Percentiles rank a stretch among this genome's conserved stretches.
Evolutionary conservation across 2,888 invertebrate species (phyloP).

Genomic region (Andrena marginata): DNA sequence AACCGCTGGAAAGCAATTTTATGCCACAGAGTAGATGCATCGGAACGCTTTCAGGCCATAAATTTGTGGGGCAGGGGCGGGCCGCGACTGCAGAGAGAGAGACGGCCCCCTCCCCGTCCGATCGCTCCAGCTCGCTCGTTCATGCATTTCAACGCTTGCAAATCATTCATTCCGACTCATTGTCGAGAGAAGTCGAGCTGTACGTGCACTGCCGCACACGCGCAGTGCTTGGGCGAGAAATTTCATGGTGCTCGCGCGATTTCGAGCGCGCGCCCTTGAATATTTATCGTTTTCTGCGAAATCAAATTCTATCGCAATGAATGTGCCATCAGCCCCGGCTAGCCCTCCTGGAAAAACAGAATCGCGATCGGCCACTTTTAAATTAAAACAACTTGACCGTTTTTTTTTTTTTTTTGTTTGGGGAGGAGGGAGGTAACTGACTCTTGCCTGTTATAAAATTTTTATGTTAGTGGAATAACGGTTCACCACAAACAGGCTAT

Average conservation of each 20-base stretch:
- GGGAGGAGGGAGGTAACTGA: neutral
- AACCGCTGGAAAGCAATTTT: slow-evolving; percentile 74
- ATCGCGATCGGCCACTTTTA: slow-evolving; percentile 45
- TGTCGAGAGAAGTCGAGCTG: slow-evolving; percentile 70
- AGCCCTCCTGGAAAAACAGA: slow-evolving; percentile 48
- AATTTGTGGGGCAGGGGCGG: slow-evolving; percentile 66
- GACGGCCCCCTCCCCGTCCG: slow-evolving; percentile 66
- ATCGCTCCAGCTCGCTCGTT: slow-evolving; percentile 74
- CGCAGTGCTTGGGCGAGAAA: neutral
- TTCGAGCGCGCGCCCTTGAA: slow-evolving; percentile 66
- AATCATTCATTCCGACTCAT: slow-evolving; percentile 77
- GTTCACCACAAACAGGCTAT: too few relatives aligned
- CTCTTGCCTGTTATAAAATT: neutral
- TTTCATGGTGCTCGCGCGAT: neutral
- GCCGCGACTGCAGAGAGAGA: slow-evolving; percentile 50
- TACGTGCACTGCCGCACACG: slow-evolving; percentile 59
- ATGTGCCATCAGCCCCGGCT: slow-evolving; percentile 57
- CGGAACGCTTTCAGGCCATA: slow-evolving; percentile 73
- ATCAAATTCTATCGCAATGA: slow-evolving; percentile 70
- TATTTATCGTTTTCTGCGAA: slow-evolving; percentile 73
- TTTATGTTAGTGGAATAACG: neutral
- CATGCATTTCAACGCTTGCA: slow-evolving; percentile 78
- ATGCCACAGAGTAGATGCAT: slow-evolving; percentile 71
- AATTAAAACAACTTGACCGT: slow-evolving; percentile 48
- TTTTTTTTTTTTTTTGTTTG: neutral